These are phyloP conservation scores for Cacatua alba DNA, from an alignment of 2,113 vertebrate genomes.

Conservation along the genomic window DNA sequence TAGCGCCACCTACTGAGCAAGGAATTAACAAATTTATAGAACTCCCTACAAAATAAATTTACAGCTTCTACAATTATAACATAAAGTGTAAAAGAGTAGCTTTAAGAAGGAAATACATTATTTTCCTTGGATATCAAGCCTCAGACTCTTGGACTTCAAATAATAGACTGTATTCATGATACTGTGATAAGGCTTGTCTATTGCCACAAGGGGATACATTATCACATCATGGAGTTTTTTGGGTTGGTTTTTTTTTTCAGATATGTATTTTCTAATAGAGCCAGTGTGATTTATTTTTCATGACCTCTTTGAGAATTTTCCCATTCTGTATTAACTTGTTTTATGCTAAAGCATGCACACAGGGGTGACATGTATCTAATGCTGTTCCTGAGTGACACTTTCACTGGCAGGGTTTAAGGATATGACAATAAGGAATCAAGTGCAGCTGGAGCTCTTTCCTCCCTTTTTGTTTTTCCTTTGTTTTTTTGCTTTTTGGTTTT, in stretches of 20 bases:
- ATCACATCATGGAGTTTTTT: rapidly evolving
- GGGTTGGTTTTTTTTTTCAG: background rate
- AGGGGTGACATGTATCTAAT: background rate
- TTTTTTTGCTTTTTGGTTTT: background rate
- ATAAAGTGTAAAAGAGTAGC: background rate
- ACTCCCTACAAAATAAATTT: too few species aligned
- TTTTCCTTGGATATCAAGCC: background rate
- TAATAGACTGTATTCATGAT: background rate
- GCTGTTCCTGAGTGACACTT: background rate
- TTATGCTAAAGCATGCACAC: background rate
- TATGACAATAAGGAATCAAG: background rate
- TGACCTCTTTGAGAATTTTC: background rate
- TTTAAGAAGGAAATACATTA: background rate
- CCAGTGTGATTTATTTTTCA: background rate
- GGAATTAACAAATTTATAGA: background rate
- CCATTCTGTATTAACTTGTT: background rate
- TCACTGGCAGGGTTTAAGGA: background rate
- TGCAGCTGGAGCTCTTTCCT: background rate
- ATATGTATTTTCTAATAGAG: background rate
- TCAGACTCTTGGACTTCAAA: background rate
- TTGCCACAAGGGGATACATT: background rate
- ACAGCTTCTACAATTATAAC: background rate
- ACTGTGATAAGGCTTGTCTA: background rate
- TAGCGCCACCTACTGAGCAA: slow-evolving; percentile 68
- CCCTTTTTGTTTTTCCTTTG: background rate